Evolutionary conservation across 1,140 invertebrate genomes (phyloP).

Genomic region (Mylabris phalerata): DNA sequence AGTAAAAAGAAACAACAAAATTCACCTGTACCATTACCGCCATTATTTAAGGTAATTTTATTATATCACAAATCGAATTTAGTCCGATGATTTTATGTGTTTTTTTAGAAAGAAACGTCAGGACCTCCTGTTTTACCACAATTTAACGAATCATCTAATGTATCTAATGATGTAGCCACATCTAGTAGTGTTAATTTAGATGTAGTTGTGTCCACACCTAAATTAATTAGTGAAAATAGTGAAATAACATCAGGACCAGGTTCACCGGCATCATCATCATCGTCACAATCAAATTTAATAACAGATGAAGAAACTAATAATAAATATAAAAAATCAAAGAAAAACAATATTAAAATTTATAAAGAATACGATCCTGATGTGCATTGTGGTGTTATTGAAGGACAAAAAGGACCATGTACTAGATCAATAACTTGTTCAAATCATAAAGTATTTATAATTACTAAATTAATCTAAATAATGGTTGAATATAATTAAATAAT

Average conservation of each 20-base stretch:
- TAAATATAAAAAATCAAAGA: constrained; percentile 17
- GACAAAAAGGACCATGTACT: constrained; percentile 29
- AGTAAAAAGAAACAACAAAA: constrained; percentile 25
- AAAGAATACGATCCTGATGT: constrained; percentile 33
- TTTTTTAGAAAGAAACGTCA: constrained; percentile 6
- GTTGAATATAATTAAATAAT: background rate
- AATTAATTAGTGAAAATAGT: background rate
- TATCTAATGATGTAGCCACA: background rate
- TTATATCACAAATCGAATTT: background rate
- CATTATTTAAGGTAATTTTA: constrained; percentile 17
- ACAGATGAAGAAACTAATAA: background rate
- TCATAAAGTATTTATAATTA: constrained; percentile 26
- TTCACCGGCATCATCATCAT: background rate
- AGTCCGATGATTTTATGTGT: background rate
- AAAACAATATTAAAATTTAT: constrained; percentile 15
- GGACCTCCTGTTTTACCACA: constrained; percentile 7
- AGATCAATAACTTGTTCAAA: constrained; percentile 35
- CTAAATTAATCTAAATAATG: background rate
- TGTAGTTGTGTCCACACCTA: background rate
- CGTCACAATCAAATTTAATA: background rate
- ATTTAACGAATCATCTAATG: constrained; percentile 2
- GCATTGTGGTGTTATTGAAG: constrained; percentile 33
- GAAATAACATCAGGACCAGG: background rate
- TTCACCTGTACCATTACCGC: constrained; percentile 16
- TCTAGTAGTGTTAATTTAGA: background rate